These are phyloP conservation scores for Pterostichus niger DNA, from an alignment of 2,888 invertebrate species.

Conservation along the genomic window DNA sequence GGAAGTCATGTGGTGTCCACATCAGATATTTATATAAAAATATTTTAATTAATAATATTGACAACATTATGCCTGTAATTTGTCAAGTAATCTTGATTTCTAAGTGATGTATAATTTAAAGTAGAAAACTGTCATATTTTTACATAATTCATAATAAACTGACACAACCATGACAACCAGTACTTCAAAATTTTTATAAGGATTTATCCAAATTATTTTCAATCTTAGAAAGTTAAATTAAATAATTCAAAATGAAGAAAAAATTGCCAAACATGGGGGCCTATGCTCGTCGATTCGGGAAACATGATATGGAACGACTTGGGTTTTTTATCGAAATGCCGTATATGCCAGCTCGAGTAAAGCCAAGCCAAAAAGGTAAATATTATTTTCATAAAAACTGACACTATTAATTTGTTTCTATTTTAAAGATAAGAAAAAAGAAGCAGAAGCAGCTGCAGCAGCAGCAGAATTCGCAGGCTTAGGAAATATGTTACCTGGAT, in stretches of 20 bases:
- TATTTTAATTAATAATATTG: too few relatives aligned
- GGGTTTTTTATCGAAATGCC: conserved; percentile 77
- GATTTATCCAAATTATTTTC: conserved; percentile 4
- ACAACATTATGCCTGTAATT: too few relatives aligned
- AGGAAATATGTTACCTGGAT: conserved; percentile 72
- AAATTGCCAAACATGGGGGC: conserved; percentile 3
- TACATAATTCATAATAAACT: too few relatives aligned
- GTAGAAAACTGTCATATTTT: too few relatives aligned
- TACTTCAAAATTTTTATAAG: neutral
- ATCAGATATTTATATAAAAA: too few relatives aligned
- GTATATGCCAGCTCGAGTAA: conserved; percentile 73
- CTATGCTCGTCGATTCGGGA: conserved; percentile 71
- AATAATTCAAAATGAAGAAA: conserved; percentile 49
- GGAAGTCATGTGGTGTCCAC: too few relatives aligned
- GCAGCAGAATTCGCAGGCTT: conserved; percentile 70
- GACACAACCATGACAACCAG: too few relatives aligned
- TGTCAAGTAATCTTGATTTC: too few relatives aligned
- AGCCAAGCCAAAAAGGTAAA: conserved; percentile 12
- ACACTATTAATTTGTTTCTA: neutral
- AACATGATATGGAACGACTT: conserved; percentile 76
- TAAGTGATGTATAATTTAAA: too few relatives aligned
- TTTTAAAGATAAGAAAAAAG: conserved; percentile 4
- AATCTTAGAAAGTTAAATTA: neutral
- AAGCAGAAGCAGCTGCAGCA: neutral
- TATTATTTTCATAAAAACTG: neutral